Evolutionary conservation across 2,797 vertebrate genomes (phyloP).

Genomic region (Leptodactylus fallax): DNA sequence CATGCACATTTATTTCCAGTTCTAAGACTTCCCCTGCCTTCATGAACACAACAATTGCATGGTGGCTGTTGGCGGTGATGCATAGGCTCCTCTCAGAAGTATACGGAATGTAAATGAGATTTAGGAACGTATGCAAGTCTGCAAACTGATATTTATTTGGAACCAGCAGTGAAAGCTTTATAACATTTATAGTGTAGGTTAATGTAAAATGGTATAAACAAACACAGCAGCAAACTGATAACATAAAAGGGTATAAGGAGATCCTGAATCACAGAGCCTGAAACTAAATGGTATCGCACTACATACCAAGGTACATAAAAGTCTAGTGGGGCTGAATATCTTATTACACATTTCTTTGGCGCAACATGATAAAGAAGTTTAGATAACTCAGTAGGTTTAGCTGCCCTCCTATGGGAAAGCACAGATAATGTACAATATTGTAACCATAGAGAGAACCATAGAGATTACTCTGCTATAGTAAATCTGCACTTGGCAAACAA

Average conservation of each 20-base stretch:
- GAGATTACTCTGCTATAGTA: not conserved
- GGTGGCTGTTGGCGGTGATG: not conserved
- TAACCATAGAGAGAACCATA: no score
- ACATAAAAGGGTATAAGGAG: slow-evolving; percentile 24
- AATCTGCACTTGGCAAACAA: not conserved
- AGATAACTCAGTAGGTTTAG: not conserved
- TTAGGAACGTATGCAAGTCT: slow-evolving; percentile 4
- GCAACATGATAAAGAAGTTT: not conserved
- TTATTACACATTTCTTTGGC: not conserved
- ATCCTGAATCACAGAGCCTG: not conserved
- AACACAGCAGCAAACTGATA: not conserved
- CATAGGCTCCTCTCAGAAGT: slow-evolving; percentile 1
- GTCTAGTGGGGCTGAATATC: not conserved
- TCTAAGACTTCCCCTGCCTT: not conserved
- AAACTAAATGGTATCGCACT: not conserved
- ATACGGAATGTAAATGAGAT: slow-evolving; percentile 13
- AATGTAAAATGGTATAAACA: slow-evolving; percentile 18
- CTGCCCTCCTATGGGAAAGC: not conserved
- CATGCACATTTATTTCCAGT: slow-evolving; percentile 15
- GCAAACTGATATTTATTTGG: slow-evolving; percentile 9
- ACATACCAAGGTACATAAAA: not conserved
- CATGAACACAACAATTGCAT: slow-evolving; percentile 4
- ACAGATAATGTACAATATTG: not conserved
- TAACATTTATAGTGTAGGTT: slow-evolving; percentile 2
- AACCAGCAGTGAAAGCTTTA: not conserved